These are phyloP conservation scores for Micromesistius poutassou DNA, from an alignment of 2,797 vertebrate species.

Conservation along the genomic window DNA sequence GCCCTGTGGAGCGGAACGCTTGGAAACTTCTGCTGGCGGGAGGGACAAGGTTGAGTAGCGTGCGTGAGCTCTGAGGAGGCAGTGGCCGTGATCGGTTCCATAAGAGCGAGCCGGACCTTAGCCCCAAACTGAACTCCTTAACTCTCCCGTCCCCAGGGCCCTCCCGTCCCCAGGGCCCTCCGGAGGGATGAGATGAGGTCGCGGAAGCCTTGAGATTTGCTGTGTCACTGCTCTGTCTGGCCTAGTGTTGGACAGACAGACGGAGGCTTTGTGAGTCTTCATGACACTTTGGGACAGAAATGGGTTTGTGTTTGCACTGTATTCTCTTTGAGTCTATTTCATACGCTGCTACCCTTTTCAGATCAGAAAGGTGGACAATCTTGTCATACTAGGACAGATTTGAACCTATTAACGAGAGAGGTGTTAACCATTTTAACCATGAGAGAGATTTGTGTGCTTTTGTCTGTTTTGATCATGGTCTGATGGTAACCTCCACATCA, in stretches of 20 bases:
- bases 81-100: constrained; percentile 82
- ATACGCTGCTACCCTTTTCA: not conserved
- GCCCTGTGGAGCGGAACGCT: constrained; percentile 66
- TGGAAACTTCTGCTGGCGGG: constrained; percentile 67
- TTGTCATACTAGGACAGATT: not conserved
- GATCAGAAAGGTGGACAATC: not conserved
- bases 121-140: constrained; percentile 56
- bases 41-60: constrained; percentile 53
- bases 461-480: not conserved
- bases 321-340: not conserved
- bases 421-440: no score
- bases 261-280: not conserved
- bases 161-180: no score
- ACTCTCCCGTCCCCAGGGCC: constrained; percentile 35
- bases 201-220: not conserved
- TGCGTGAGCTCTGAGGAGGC: constrained; percentile 69
- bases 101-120: constrained; percentile 87
- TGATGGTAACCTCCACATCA: not conserved
- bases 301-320: not conserved
- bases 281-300: not conserved
- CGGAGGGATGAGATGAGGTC: not conserved
- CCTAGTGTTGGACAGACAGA: not conserved
- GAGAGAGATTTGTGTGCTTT: not conserved
- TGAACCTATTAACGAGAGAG: not conserved
- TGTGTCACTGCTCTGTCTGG: not conserved